A percentile compares a stretch with the other conserved stretches of the same genome.
Conservation (phyloP, 2,113 vertebrate species). For the Chlorocebus sabaeus region DNA sequence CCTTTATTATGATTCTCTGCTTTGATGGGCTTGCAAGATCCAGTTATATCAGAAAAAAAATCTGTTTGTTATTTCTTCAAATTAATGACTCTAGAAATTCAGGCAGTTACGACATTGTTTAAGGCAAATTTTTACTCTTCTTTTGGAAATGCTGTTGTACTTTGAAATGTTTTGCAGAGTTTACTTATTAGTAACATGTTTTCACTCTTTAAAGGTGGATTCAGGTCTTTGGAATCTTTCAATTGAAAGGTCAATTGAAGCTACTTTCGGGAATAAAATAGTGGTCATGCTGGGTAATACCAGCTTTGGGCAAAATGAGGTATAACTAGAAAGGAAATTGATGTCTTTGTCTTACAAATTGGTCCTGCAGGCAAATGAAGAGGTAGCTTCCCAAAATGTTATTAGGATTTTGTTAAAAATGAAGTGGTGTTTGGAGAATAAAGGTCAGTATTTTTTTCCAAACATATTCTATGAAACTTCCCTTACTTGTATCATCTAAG, state of each 20-base stretch:
- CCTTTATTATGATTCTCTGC: neutral
- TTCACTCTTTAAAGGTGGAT: conserved; percentile 31
- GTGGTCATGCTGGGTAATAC: conserved; percentile 7
- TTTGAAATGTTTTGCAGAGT: conserved; percentile 1
- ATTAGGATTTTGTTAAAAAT: conserved; percentile 5
- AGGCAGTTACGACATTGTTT: neutral
- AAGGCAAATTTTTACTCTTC: neutral
- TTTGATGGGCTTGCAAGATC: neutral
- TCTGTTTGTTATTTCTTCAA: neutral
- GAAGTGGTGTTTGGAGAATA: neutral
- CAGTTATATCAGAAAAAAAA: neutral
- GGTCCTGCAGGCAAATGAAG: conserved; percentile 18
- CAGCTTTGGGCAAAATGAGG: conserved; percentile 16
- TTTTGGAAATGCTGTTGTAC: neutral
- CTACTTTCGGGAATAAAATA: conserved; percentile 45
- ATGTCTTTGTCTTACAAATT: conserved; percentile 57
- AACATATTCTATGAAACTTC: neutral
- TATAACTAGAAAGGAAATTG: conserved; percentile 41
- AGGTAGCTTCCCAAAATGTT: neutral
- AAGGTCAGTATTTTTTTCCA: neutral
- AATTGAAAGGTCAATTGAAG: conserved; percentile 50
- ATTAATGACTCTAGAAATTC: conserved; percentile 5
- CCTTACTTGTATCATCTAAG: neutral
- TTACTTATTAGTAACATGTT: conserved; percentile 19
- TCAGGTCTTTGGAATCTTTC: conserved; percentile 28